Conservation (phyloP, 1,140 invertebrate genomes). For the Apis laboriosa region DNA sequence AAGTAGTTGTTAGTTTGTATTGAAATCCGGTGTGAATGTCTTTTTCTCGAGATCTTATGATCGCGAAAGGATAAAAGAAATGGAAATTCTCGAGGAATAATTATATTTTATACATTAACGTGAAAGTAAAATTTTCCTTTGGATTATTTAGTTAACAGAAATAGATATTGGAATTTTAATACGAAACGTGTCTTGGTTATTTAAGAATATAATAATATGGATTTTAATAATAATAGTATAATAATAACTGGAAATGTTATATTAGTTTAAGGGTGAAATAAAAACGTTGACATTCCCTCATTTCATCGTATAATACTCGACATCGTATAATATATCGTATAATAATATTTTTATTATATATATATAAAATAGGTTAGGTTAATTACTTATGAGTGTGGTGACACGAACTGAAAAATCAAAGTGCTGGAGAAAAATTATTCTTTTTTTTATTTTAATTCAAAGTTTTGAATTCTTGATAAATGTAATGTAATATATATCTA, state of each 20-base stretch:
- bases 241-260: conserved; percentile 16
- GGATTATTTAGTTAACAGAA: neutral
- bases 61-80: neutral
- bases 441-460: neutral
- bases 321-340: too few relatives aligned
- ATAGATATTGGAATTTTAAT: neutral
- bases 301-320: neutral
- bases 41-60: neutral
- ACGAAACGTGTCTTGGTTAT: neutral
- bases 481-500: too few relatives aligned
- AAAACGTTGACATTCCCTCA: conserved; percentile 30
- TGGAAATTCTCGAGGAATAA: too few relatives aligned
- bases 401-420: neutral
- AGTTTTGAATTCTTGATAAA: neutral
- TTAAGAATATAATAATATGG: neutral
- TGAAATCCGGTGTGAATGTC: neutral
- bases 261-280: conserved; percentile 1
- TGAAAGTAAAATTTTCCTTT: too few relatives aligned
- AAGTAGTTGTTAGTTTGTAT: neutral
- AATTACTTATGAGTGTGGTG: neutral
- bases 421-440: neutral
- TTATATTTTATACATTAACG: too few relatives aligned
- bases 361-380: neutral
- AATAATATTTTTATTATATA: conserved; percentile 9
- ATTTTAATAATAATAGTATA: neutral